These are phyloP conservation scores for Apodemia duryi DNA, from an alignment of 2,888 invertebrate genomes.

Conservation along the genomic window DNA sequence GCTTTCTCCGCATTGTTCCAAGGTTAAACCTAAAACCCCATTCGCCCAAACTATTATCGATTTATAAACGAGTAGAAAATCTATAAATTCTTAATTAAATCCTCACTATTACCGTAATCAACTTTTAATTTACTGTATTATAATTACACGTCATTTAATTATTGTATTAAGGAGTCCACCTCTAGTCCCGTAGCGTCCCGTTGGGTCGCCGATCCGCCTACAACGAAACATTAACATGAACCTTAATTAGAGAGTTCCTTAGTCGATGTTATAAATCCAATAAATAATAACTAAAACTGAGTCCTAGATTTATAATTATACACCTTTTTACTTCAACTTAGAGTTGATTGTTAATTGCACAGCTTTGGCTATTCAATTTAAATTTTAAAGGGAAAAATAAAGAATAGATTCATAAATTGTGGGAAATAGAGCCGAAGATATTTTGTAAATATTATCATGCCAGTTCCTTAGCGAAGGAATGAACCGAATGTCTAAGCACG, in stretches of 20 bases:
- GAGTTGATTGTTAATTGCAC: neutral
- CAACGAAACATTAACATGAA: slow-evolving; percentile 39
- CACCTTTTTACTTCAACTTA: neutral
- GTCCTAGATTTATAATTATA: neutral
- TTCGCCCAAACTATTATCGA: neutral
- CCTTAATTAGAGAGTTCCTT: slow-evolving; percentile 38
- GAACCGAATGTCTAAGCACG: no score
- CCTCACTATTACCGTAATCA: neutral
- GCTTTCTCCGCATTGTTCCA: no score
- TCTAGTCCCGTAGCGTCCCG: slow-evolving; percentile 40
- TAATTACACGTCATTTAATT: slow-evolving; percentile 12
- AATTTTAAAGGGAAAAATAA: slow-evolving; percentile 5
- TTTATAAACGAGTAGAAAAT: neutral
- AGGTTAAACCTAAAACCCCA: no score
- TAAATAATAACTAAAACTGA: slow-evolving; percentile 14
- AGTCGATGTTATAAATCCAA: slow-evolving; percentile 8
- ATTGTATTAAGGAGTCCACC: slow-evolving; percentile 5
- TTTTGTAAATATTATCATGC: neutral
- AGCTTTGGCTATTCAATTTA: neutral
- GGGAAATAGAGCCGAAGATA: neutral
- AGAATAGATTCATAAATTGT: neutral
- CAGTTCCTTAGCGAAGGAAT: no score
- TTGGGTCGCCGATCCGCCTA: slow-evolving; percentile 48
- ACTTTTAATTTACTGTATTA: slow-evolving; percentile 9
- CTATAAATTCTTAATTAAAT: neutral